Percentiles rank a stretch among this genome's conserved stretches.
Conservation (phyloP, 2,113 vertebrate species). For the Rhynchopsitta pachyrhyncha region DNA sequence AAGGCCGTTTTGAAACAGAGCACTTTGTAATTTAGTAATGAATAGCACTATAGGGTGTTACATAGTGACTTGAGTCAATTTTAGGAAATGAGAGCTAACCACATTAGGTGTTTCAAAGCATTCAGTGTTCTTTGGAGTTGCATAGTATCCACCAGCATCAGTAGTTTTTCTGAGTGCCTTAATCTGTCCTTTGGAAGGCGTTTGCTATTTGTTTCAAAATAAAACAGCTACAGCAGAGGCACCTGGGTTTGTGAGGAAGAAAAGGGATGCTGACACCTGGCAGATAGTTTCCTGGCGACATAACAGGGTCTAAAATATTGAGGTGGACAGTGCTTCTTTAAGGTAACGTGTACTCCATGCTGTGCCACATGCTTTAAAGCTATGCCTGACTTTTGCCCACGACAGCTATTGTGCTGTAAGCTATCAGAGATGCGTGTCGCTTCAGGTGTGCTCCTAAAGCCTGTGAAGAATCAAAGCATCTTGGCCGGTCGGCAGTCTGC, state of each 20-base stretch:
- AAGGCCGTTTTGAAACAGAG: background rate
- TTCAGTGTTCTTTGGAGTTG: background rate
- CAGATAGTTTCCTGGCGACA: constrained; percentile 48
- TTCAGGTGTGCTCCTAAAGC: constrained; percentile 77
- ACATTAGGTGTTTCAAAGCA: background rate
- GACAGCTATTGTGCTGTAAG: constrained; percentile 56
- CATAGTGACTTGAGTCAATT: background rate
- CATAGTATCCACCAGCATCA: background rate
- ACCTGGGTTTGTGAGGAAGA: constrained; percentile 9
- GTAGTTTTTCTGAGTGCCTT: background rate
- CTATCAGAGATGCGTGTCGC: constrained; percentile 65
- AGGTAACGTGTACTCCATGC: constrained; percentile 32
- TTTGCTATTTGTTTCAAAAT: constrained; percentile 29
- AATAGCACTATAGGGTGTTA: background rate
- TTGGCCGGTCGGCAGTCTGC: constrained; percentile 72
- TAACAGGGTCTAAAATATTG: constrained; percentile 53
- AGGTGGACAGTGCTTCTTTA: constrained; percentile 53
- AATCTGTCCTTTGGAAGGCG: background rate
- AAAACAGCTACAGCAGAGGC: background rate
- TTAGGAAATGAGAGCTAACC: background rate
- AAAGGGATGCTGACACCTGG: constrained; percentile 43
- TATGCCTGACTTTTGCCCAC: constrained; percentile 51
- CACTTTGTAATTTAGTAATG: constrained; percentile 23
- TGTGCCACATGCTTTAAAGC: constrained; percentile 39
- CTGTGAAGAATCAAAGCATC: constrained; percentile 62